Conservation (phyloP, 2,797 vertebrate genomes). For the Bradypodion ventrale region DNA sequence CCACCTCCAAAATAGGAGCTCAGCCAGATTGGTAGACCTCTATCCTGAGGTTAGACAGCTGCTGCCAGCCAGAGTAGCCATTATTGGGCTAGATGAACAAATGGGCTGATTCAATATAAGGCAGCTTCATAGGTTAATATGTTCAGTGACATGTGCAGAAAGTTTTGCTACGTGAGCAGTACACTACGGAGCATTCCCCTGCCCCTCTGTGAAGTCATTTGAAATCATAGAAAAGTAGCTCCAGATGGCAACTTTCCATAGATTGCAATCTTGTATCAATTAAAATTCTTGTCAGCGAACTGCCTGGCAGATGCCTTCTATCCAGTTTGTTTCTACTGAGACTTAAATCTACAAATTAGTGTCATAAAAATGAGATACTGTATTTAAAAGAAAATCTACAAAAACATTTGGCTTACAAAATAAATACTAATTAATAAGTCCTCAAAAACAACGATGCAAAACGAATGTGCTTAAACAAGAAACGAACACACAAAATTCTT, state of each 20-base stretch:
- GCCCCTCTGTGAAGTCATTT: slow-evolving; percentile 51
- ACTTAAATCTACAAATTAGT: slow-evolving; percentile 75
- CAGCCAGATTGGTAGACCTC: neutral
- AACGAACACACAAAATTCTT: slow-evolving; percentile 65
- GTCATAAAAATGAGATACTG: slow-evolving; percentile 70
- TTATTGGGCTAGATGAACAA: neutral
- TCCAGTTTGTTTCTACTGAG: slow-evolving; percentile 67
- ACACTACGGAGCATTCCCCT: slow-evolving; percentile 32
- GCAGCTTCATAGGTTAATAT: slow-evolving; percentile 16
- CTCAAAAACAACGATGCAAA: slow-evolving; percentile 74
- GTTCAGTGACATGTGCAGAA: neutral
- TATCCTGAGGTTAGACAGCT: neutral
- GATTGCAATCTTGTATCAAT: slow-evolving; percentile 44
- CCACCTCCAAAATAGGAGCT: neutral
- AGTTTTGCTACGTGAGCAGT: slow-evolving; percentile 8
- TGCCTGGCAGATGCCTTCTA: slow-evolving; percentile 53
- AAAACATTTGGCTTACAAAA: slow-evolving; percentile 80
- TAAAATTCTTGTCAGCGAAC: slow-evolving; percentile 46
- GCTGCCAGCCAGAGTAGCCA: slow-evolving; percentile 4
- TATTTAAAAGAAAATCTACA: slow-evolving; percentile 56
- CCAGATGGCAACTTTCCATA: slow-evolving; percentile 29
- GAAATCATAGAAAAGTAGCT: slow-evolving; percentile 50
- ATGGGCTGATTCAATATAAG: slow-evolving; percentile 13
- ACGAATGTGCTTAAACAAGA: slow-evolving; percentile 76
- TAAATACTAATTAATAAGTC: slow-evolving; percentile 79